Conservation (phyloP, 1,140 invertebrate species). For the Drosophila arizonae region DNA sequence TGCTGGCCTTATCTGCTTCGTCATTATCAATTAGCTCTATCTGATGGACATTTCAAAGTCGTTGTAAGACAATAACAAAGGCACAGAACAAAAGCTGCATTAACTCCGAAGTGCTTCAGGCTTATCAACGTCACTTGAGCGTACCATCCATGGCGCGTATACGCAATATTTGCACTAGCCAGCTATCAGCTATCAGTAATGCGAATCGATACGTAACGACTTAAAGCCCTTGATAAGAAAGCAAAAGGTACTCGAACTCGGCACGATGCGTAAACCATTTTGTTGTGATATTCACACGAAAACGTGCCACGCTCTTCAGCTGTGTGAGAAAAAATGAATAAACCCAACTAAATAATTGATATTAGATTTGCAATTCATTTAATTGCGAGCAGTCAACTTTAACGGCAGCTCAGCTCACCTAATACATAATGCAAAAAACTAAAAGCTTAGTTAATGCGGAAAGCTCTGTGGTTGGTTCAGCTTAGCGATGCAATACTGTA, state of each 20-base stretch:
- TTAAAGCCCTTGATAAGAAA: conserved; percentile 23
- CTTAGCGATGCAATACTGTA: not conserved
- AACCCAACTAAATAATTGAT: conserved; percentile 26
- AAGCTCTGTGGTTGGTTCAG: not conserved
- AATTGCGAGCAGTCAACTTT: conserved; percentile 40
- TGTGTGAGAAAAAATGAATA: conserved; percentile 35
- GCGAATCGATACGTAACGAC: conserved; percentile 3
- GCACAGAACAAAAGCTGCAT: conserved; percentile 9
- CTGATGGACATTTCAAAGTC: conserved; percentile 51
- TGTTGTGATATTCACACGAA: conserved; percentile 25
- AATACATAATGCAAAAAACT: not conserved
- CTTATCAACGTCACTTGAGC: conserved; percentile 43
- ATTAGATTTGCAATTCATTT: conserved; percentile 26
- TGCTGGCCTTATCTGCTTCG: conserved; percentile 15
- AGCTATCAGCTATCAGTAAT: conserved; percentile 7
- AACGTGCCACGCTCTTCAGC: conserved; percentile 26
- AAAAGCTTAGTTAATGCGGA: conserved; percentile 3
- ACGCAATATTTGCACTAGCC: conserved; percentile 28
- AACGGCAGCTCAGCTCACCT: not conserved
- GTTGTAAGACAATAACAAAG: not conserved
- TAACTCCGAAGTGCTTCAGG: conserved; percentile 17
- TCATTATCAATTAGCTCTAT: conserved; percentile 34
- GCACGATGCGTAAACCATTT: not conserved
- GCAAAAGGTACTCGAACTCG: not conserved
- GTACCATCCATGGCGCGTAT: conserved; percentile 16